Conservation (phyloP, 1,140 invertebrate species). For the Sycobia sp. region DNA sequence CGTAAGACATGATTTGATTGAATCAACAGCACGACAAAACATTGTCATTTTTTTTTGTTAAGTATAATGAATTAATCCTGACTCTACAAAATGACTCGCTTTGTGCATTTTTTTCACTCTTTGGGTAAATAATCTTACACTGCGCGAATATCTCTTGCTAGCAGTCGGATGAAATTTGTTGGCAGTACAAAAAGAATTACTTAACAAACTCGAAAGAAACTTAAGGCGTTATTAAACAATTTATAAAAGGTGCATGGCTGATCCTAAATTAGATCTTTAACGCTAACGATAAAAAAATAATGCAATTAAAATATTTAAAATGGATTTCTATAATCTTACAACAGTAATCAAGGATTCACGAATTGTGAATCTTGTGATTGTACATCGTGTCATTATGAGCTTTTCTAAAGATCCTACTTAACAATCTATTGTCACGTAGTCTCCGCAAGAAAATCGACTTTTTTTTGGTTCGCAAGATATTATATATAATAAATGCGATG, state of each 20-base stretch:
- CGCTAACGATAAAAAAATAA: conserved; percentile 9
- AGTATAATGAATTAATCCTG: conserved; percentile 1
- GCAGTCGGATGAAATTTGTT: neutral
- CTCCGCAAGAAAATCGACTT: conserved; percentile 1
- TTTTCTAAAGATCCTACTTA: conserved; percentile 24
- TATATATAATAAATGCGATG: conserved; percentile 4
- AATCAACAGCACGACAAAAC: conserved; percentile 11
- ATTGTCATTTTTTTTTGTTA: neutral
- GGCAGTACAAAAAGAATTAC: conserved; percentile 7
- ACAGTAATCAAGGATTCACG: conserved; percentile 21
- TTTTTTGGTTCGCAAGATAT: conserved; percentile 12
- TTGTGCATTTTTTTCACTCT: conserved; percentile 19
- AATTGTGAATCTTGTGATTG: conserved; percentile 25
- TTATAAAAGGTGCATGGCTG: conserved; percentile 10
- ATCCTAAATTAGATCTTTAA: conserved; percentile 10
- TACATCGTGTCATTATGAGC: conserved; percentile 15
- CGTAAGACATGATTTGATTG: conserved; percentile 20
- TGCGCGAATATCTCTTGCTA: neutral
- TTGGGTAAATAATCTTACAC: conserved; percentile 21
- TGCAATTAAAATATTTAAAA: conserved; percentile 21
- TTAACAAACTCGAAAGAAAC: neutral
- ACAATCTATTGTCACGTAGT: conserved; percentile 26
- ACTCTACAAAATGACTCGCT: conserved; percentile 27
- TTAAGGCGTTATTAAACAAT: conserved; percentile 11
- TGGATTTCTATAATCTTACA: neutral